A percentile compares a stretch with the other conserved stretches of the same genome.
These are phyloP conservation scores for Alca torda DNA, from an alignment of 2,797 vertebrate species.

Conservation along the genomic window DNA sequence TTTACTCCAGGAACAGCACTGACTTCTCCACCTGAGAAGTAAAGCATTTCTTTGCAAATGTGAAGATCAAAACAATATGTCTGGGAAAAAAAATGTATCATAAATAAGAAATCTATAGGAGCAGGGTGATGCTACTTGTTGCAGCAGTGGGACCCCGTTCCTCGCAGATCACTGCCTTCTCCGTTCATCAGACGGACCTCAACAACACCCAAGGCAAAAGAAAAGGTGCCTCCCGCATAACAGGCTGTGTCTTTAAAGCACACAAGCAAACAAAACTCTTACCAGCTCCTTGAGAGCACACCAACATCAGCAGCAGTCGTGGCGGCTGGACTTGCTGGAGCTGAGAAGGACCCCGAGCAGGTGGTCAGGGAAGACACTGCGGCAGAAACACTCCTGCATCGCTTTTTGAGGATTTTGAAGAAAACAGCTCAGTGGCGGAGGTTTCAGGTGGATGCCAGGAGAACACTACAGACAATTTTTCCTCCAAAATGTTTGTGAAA, in stretches of 20 bases:
- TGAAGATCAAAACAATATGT: not conserved
- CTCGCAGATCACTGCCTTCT: not conserved
- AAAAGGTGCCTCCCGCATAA: not conserved
- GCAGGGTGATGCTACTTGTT: no score
- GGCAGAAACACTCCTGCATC: not conserved
- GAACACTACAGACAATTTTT: not conserved
- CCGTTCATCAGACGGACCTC: accelerated
- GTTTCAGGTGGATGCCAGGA: not conserved
- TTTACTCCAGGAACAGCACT: not conserved
- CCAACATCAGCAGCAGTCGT: accelerated
- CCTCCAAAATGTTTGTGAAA: not conserved
- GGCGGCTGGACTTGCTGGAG: not conserved
- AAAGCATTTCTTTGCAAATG: not conserved
- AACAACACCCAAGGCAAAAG: not conserved
- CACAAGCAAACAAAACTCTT: not conserved
- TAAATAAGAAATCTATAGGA: not conserved
- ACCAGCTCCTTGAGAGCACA: not conserved
- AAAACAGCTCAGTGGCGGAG: not conserved
- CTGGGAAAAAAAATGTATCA: no score
- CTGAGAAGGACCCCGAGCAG: not conserved
- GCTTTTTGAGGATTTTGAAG: not conserved
- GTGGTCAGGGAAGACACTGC: not conserved
- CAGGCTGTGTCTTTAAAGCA: not conserved
- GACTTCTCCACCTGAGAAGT: not conserved
- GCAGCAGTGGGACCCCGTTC: not conserved